Evolutionary conservation across 2,888 invertebrate species (phyloP).

Genomic region (Helobdella robusta): DNA sequence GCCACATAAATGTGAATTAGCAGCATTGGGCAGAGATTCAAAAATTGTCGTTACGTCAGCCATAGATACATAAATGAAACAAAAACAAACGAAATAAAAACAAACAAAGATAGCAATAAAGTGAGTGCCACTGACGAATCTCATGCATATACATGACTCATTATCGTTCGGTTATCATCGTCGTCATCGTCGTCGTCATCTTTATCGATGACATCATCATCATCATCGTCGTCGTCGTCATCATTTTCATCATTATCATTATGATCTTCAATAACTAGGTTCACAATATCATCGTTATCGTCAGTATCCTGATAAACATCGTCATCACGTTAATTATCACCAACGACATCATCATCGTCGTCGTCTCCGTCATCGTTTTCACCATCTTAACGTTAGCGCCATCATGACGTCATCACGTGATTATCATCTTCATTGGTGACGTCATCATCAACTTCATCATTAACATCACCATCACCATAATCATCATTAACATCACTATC

Average conservation of each 20-base stretch:
- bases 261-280: constrained; percentile 7
- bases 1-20: no score
- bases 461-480: neutral
- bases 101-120: no score
- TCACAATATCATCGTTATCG: constrained; percentile 9
- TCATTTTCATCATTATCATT: constrained; percentile 9
- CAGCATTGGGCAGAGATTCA: no score
- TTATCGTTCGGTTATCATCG: constrained; percentile 19
- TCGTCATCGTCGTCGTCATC: constrained; percentile 24
- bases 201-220: constrained; percentile 11
- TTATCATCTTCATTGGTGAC: constrained; percentile 9
- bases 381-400: neutral
- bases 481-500: neutral
- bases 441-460: constrained; percentile 18
- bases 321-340: constrained; percentile 4
- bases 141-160: no score
- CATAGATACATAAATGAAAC: no score
- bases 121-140: no score
- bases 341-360: constrained; percentile 9
- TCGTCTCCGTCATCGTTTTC: constrained; percentile 13
- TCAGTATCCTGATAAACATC: constrained; percentile 13
- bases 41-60: no score
- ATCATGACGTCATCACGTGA: no score
- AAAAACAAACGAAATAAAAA: no score
- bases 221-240: constrained; percentile 16